Evolutionary conservation across 23 tunicate species (phyloP), one percentile per base, ranked within the genome.

Genomic region (Corella eumyota): DNA sequence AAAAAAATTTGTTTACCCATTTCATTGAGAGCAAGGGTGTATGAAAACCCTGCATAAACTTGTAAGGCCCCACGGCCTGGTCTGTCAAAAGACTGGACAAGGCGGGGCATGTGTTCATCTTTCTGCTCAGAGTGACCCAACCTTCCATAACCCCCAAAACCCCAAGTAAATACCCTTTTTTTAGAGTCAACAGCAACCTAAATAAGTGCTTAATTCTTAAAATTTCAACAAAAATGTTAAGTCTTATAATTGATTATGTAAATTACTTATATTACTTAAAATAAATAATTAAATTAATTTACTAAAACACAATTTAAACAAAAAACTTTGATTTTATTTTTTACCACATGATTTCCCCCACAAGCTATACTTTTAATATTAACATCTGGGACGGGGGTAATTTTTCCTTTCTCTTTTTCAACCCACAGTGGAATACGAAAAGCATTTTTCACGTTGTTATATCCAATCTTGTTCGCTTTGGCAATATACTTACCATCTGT

Each of bases 121-220:
- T 87, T 87, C 64, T 87, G 96, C 37, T 87, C 96, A 9, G 87
- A 67, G 34, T 87, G 96, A 27, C 96, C 96, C 57, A 87, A 69
- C 24, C 96, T 45, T 24, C 96, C 96, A 56, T 87, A 87, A 34
- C 96, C 96, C 11, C 96, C 96, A 58, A 87, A 87, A 21, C 96
- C 96, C 96, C 96, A 87, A 28, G 96, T 78, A 56, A 78, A 87
- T 23, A 87, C 76, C 35, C 96, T 47, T 67, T 87, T 87, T 66
- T 87, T 87, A 17, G 76, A 51, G 49, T 87, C 96, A 17, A 87
- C 19, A 6, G 96, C 96, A 36, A 87, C 84, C 96, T 87, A 72
- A 4, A 61, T 50, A 32, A 32, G 34, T 15, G 67, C 15, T 11
- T 9, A 40, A 40, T 15, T 9, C 15, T 9, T 40, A 11, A 40